Conservation (phyloP, 30 jellyfish, hydroid and myxozoan genomes). For the Turritopsis dohrnii region DNA sequence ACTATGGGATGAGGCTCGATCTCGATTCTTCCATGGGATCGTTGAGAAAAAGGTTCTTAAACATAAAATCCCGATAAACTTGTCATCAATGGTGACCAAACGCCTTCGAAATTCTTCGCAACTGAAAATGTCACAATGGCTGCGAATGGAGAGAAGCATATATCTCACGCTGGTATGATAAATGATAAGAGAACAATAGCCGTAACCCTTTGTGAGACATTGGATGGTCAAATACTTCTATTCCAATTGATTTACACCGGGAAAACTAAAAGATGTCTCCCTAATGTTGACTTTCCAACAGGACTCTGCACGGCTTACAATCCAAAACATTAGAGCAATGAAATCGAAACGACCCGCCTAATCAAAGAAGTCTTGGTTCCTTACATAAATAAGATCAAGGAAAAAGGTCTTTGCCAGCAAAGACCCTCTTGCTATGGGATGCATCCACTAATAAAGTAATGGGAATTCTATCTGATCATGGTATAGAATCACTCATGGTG, state of each 20-base stretch:
- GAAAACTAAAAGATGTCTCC: too few species aligned
- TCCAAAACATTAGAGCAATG: too few species aligned
- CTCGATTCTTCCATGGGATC: neutral
- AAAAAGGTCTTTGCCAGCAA: too few species aligned
- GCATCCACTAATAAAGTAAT: neutral
- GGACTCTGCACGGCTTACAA: too few species aligned
- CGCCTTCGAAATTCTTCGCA: slow-evolving; percentile 8
- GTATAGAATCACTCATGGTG: neutral
- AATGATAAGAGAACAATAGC: neutral
- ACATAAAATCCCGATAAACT: neutral
- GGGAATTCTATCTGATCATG: too few species aligned
- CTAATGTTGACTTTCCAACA: too few species aligned
- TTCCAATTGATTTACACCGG: too few species aligned
- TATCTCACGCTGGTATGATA: neutral
- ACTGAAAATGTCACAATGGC: slow-evolving; percentile 6
- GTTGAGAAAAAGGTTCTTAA: neutral
- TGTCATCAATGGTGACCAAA: slow-evolving; percentile 1
- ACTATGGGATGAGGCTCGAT: neutral
- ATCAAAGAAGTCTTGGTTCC: too few species aligned
- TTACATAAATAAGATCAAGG: too few species aligned
- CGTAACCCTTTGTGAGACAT: neutral
- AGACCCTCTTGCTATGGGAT: too few species aligned
- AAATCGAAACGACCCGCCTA: too few species aligned
- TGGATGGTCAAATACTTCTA: neutral
- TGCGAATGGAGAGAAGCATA: slow-evolving; percentile 8